Evolutionary conservation across 2,113 vertebrate genomes (phyloP).

Genomic region (Paramisgurnus dabryanus): DNA sequence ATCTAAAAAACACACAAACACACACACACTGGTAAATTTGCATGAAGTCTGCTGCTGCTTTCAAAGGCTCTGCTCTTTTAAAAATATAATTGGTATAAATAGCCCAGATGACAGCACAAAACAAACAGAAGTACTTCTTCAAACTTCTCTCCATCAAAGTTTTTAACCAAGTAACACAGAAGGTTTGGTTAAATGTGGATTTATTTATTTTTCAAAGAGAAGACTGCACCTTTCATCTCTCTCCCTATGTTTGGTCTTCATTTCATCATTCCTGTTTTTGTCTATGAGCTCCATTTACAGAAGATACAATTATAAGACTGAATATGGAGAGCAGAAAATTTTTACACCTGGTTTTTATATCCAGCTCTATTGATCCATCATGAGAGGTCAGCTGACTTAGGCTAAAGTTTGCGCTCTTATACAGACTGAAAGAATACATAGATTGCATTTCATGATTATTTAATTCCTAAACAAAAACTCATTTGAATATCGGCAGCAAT

Average conservation of each 20-base stretch:
- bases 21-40: conserved; percentile 73
- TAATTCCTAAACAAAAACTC: too few relatives aligned
- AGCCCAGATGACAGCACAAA: conserved; percentile 69
- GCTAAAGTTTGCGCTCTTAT: too few relatives aligned
- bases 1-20: conserved; percentile 58
- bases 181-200: conserved; percentile 71
- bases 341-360: too few relatives aligned
- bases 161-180: conserved; percentile 72
- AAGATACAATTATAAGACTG: conserved; percentile 9
- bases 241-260: background rate
- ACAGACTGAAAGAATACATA: too few relatives aligned
- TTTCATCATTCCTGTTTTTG: background rate
- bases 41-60: conserved; percentile 66
- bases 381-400: too few relatives aligned
- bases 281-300: conserved; percentile 12
- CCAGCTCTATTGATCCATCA: too few relatives aligned
- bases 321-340: background rate
- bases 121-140: conserved; percentile 53
- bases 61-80: conserved; percentile 69
- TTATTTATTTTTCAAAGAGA: conserved; percentile 60
- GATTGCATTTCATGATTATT: too few relatives aligned
- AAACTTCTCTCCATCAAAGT: conserved; percentile 54
- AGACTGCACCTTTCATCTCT: conserved; percentile 65
- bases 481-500: too few relatives aligned
- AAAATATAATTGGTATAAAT: conserved; percentile 73